Conservation (phyloP, 1,140 invertebrate genomes). For the Halyomorpha halys region DNA sequence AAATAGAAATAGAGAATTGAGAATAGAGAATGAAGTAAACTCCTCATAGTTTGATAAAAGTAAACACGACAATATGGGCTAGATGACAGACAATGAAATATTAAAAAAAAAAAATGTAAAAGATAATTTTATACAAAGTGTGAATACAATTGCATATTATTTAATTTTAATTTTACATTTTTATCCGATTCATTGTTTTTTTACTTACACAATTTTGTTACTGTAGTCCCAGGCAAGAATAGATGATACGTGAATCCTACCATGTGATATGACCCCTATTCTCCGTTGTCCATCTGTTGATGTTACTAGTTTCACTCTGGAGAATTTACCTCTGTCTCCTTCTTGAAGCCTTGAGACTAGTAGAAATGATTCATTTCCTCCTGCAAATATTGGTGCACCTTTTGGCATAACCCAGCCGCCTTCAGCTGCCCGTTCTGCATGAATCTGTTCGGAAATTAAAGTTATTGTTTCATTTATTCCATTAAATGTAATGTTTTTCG, state of each 20-base stretch:
- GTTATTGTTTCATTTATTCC: neutral
- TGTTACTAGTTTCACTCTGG: constrained; percentile 79
- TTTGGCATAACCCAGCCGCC: constrained; percentile 76
- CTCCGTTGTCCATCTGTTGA: constrained; percentile 55
- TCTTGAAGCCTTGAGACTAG: constrained; percentile 71
- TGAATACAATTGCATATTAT: too few relatives aligned
- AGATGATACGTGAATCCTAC: constrained; percentile 69
- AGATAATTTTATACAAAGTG: too few relatives aligned
- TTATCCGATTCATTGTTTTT: neutral
- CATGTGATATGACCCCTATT: constrained; percentile 76
- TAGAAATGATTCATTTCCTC: constrained; percentile 73
- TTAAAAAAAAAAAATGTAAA: too few relatives aligned
- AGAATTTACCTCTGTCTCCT: constrained; percentile 67
- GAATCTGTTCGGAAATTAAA: constrained; percentile 44
- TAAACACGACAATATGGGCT: too few relatives aligned
- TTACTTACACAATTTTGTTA: constrained; percentile 64
- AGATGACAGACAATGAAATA: too few relatives aligned
- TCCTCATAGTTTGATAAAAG: too few relatives aligned
- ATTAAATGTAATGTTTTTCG: too few relatives aligned
- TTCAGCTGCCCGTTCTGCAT: constrained; percentile 66
- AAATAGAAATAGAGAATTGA: too few relatives aligned
- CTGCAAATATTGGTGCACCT: constrained; percentile 70
- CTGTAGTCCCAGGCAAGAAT: constrained; percentile 79
- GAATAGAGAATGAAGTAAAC: too few relatives aligned
- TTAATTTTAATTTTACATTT: too few relatives aligned